Evolutionary conservation across 2,888 invertebrate genomes (phyloP), one percentile per base, ranked within the genome.

Genomic region (Carcina quercana): DNA sequence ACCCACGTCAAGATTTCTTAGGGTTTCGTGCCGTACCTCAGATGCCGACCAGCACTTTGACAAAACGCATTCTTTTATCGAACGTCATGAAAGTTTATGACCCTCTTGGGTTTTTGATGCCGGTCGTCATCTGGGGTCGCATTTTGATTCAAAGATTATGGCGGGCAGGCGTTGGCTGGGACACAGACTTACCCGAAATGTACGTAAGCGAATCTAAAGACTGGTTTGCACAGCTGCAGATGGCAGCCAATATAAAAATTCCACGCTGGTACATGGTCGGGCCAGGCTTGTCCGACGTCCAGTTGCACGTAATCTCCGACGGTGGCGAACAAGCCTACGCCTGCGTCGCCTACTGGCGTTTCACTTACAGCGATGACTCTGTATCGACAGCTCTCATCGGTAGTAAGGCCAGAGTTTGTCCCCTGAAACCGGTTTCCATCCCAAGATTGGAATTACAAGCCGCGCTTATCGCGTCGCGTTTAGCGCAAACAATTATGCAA

Each of bases 401-500:
- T 13, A 27, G 37, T 15, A 37, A 37, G 11, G 27, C 37, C 3
- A 15, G 37, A 1, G 33, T 37, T 2, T 8, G 33, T 1, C 30
- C 33, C n/a, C 19, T 37, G 11, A 33, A 33, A 11, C 33, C 33
- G 2, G 15, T 15, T 7, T 34, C 37, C 0, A 34, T 37, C 2
- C 37, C 34, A 2, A 24, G 37, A 2, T 25, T 37, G 17, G 37
- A 37, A 15, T 17, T 37, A 1, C 34, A 37, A 28, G 37, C 32
- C 6, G 33, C 34, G 7, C 20, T 37, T n/a, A 22, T 37, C 5
- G 34, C 34, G 4, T 15, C 34, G 7, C 19, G 37, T 1, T 19
- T 33, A 2, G 37, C 37, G 2, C n/a, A 3, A 2, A 13, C 15
- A 2, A 22, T 30, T 12, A 5, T 30, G 10, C 2, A n/a, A 10